These are phyloP conservation scores for Tetrapedia diversipes DNA, from an alignment of 2,888 invertebrate species.

Conservation along the genomic window DNA sequence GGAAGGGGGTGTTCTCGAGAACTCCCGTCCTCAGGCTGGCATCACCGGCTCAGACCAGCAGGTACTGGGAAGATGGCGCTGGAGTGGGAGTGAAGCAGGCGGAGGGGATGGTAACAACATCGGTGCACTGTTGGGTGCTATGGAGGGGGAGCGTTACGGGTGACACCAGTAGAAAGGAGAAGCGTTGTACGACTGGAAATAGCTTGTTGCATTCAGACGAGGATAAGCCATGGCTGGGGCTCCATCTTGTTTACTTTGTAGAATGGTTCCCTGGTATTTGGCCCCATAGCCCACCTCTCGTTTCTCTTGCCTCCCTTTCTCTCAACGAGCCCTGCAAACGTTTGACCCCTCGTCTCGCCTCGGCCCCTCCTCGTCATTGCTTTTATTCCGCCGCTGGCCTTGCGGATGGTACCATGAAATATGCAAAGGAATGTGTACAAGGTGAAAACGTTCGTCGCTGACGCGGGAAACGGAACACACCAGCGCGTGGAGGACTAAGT, in stretches of 20 bases:
- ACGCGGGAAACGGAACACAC: slow-evolving; percentile 1
- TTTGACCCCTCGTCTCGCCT: slow-evolving; percentile 61
- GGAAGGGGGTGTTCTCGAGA: too few species aligned
- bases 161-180: slow-evolving; percentile 44
- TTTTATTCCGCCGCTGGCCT: slow-evolving; percentile 62
- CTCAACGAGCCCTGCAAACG: slow-evolving; percentile 51
- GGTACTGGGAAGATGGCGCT: slow-evolving; percentile 12
- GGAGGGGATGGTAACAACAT: slow-evolving; percentile 11
- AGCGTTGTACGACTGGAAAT: slow-evolving; percentile 68
- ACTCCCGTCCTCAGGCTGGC: too few species aligned
- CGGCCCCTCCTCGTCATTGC: slow-evolving; percentile 39
- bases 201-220: slow-evolving; percentile 78
- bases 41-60: too few species aligned
- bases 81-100: not conserved
- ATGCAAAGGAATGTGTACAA: slow-evolving; percentile 57
- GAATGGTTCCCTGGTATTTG: slow-evolving; percentile 71
- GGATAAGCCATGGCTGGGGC: slow-evolving; percentile 73
- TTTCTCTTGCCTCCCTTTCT: not conserved
- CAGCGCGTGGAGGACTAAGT: not conserved
- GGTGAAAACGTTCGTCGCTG: slow-evolving; percentile 48
- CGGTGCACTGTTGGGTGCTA: slow-evolving; percentile 39
- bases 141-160: slow-evolving; percentile 35
- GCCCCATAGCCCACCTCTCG: slow-evolving; percentile 47
- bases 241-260: slow-evolving; percentile 78
- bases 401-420: slow-evolving; percentile 62